These are phyloP conservation scores for Nasonia oneida DNA, from an alignment of 2,888 invertebrate species.

Conservation along the genomic window DNA sequence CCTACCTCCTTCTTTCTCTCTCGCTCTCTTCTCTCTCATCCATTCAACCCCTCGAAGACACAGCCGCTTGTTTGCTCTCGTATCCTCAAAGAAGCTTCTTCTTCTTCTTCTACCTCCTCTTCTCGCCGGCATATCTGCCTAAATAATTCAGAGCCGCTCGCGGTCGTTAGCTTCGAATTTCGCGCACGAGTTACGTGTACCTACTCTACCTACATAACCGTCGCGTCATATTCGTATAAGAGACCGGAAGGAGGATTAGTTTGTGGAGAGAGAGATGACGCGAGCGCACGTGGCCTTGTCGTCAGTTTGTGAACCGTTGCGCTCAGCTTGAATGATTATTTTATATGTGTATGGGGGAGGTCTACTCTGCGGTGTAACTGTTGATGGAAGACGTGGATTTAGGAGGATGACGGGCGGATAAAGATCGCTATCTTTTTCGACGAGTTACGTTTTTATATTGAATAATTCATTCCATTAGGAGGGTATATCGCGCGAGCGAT, in stretches of 20 bases:
- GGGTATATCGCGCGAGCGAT: neutral
- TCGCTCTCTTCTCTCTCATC: neutral
- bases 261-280: neutral
- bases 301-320: slow-evolving; percentile 4
- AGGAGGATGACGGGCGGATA: neutral
- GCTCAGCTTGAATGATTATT: neutral
- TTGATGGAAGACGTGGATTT: neutral
- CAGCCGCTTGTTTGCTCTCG: slow-evolving; percentile 42
- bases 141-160: slow-evolving; percentile 44
- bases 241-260: slow-evolving; percentile 12
- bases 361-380: neutral
- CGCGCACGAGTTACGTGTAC: neutral
- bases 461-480: neutral
- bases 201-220: neutral
- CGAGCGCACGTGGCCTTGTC: neutral
- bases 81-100: slow-evolving; percentile 38
- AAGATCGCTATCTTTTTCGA: neutral
- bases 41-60: slow-evolving; percentile 38
- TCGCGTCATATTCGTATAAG: neutral
- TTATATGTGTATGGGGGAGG: neutral
- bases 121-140: neutral
- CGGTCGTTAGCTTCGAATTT: slow-evolving; percentile 7
- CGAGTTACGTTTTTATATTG: no score
- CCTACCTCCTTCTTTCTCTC: neutral
- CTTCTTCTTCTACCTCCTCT: neutral